Base-by-base conservation (phyloP, 2,113 vertebrate genomes). In the Cromileptes altivelis region DNA sequence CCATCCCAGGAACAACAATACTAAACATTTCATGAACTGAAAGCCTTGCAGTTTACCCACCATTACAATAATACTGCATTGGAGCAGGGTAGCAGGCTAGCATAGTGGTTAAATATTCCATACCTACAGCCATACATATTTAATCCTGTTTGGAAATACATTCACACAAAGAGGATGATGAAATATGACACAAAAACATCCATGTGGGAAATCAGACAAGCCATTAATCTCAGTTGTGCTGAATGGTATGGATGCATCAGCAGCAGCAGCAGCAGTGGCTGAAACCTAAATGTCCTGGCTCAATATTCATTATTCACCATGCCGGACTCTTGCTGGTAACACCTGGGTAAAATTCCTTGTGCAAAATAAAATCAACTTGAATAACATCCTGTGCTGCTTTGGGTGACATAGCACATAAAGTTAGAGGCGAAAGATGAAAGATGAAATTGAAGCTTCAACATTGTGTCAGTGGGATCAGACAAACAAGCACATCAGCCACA, bases 401-500 rank as follows among this genome's bases (percentile, higher is more conserved):
- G 9, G 53, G 11, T 40, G 42, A 75, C 2, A 30, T n/a, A 52
- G 23, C n/a, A 37, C 9, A 65, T 64, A 78, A 89, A 85, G 72
- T 69, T 63, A 19, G 42, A 62, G 61, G 65, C 64, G 30, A 56
- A 45, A 42, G 58, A 68, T 69, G 57, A 70, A 58, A 53, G 53
- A 77, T 74, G 37, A 68, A 77, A 77, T 57, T 63, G 57, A 50
- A 62, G 71, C 56, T 82, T 78, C 45, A 63, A 78, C 60, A 47
- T 63, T 80, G 87, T 81, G 75, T 75, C 88, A 77, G 72, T 67
- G 64, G 75, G 72, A 86, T 81, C 49, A 85, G 81, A 89, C 76
- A 80, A 86, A 79, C 75, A 77, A 69, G 82, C 87, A 87, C 93
- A 88, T 85, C 89, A 90, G 86, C 75, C 86, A 50, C 85, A 78